These are phyloP conservation scores for Amaurobius ferox DNA, from an alignment of 2,888 invertebrate species.

Conservation along the genomic window DNA sequence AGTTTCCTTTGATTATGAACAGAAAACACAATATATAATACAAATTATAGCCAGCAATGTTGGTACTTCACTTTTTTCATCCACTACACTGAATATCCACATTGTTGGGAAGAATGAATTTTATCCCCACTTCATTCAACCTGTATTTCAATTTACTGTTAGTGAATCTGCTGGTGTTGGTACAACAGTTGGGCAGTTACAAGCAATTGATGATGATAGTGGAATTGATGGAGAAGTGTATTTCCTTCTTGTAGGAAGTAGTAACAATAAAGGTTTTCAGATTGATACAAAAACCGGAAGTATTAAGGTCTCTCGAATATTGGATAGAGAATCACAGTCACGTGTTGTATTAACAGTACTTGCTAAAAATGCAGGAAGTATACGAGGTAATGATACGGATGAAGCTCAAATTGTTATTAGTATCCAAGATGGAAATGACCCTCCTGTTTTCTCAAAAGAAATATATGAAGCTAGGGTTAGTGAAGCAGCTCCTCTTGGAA, in stretches of 20 bases:
- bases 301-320: constrained; percentile 87
- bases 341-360: constrained; percentile 92
- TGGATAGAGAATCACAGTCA: constrained; percentile 92
- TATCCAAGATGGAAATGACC: constrained; percentile 97
- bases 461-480: constrained; percentile 87
- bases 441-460: constrained; percentile 88
- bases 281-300: constrained; percentile 88
- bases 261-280: constrained; percentile 92
- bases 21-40: constrained; percentile 85
- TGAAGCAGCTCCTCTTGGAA: constrained; percentile 87
- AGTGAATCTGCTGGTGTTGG: constrained; percentile 93
- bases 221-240: constrained; percentile 92
- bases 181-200: constrained; percentile 89
- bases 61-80: constrained; percentile 87
- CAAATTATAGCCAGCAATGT: constrained; percentile 91
- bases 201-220: constrained; percentile 92
- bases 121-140: constrained; percentile 90
- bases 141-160: constrained; percentile 93
- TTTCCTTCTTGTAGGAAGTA: constrained; percentile 94
- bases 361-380: constrained; percentile 96
- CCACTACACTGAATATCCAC: constrained; percentile 83
- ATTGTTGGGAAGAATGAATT: constrained; percentile 92
- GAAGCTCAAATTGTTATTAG: constrained; percentile 95
- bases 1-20: constrained; percentile 91
- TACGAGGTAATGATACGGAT: constrained; percentile 95